Percentiles rank a stretch among this genome's conserved stretches.
Conservation (phyloP, 2,113 vertebrate species). For the Azemiops feae region DNA sequence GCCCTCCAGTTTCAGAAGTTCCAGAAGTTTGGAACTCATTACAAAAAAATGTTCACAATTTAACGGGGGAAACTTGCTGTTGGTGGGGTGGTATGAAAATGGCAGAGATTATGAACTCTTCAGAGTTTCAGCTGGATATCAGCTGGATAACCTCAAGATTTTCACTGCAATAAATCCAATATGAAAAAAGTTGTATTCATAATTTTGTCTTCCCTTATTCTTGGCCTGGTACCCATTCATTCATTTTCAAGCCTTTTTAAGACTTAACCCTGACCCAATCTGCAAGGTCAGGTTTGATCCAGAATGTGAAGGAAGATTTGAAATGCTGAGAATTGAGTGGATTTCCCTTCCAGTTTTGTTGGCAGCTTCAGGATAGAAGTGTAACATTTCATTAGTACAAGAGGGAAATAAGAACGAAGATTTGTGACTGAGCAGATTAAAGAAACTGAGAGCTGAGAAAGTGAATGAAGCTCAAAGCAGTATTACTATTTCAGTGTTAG, state of each 20-base stretch:
- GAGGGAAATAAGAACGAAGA: background rate
- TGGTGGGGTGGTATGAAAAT: background rate
- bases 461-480: background rate
- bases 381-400: background rate
- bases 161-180: background rate
- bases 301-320: background rate
- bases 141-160: background rate
- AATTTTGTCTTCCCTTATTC: background rate
- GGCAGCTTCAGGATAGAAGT: background rate
- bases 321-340: background rate
- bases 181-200: background rate
- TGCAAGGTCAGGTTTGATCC: background rate
- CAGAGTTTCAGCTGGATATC: background rate
- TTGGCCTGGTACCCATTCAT: background rate
- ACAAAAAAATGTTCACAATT: background rate
- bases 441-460: background rate
- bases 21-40: background rate
- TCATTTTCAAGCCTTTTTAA: background rate
- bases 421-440: background rate
- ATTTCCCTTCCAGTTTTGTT: background rate
- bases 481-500: background rate
- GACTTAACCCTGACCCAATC: background rate
- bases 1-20: background rate
- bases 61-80: background rate
- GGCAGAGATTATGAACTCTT: background rate